Base-by-base conservation (phyloP, 2,888 invertebrate genomes). In the Eudasyphora cyanicolor region DNA sequence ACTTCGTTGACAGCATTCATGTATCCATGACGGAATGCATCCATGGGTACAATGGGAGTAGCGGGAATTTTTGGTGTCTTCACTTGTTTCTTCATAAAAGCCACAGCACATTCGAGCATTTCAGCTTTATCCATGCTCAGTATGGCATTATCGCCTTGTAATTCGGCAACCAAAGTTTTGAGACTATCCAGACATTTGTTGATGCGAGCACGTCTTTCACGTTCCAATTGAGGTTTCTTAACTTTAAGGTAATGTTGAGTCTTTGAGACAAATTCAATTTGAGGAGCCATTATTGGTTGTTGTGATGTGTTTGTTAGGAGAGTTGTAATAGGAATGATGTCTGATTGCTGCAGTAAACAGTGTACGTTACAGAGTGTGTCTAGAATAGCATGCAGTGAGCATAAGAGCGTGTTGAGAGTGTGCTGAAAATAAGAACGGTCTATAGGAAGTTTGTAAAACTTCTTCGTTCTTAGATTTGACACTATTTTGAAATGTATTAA, bases 171-270 rank as follows among this genome's bases (percentile, higher is more conserved):
- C 90, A 97, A 93, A 92, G 97, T 96, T 92, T 97, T 97, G 85
- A 97, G 94, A 89, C 97, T 96, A 92, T 97, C 97, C 90, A 97
- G 93, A 92, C 97, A 97, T 88, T 96, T 95, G 93, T 97, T 97
- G 93, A 97, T 97, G 91, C 97, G 94, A 87, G 97, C 97, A 87
- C 97, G 94, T 84, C 97, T 94, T 91, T 97, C 97, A 88, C 97
- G 94, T 93, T 97, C 97, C 88, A 97, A 93, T 95, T 97, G 95
- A 89, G 97, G 97, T 92, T 97, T 97, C 96, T 97, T 97, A 90
- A 97, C 97, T 95, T 97, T 97, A 93, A 97, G 94, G 93, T 97
- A 97, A 92, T 97, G 97, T 93, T 97, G 97, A 89, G 97, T 97
- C 92, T 97, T 95, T 62, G 91, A 88, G 89, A 97, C 97, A 87